phyloP scores from a whole-genome alignment of 2,113 vertebrate genomes.

The Orycteropus afer region DNA sequence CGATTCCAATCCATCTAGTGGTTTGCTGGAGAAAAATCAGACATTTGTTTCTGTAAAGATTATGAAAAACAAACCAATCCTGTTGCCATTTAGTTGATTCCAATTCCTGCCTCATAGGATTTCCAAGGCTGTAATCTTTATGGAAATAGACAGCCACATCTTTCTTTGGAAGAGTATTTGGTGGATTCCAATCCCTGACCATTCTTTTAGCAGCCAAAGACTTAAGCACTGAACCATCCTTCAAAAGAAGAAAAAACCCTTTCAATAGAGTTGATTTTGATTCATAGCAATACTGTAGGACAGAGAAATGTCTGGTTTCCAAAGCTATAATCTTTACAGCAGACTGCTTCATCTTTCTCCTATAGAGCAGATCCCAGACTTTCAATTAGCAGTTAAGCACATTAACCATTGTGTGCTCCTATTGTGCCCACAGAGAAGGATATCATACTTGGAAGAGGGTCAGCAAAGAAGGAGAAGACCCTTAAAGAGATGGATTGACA shows the following conservation, averaged over 20 bases:
- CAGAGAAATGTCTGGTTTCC: neutral
- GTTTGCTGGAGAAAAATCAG: neutral
- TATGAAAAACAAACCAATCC: neutral
- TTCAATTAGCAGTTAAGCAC: too few species aligned
- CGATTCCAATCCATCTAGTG: neutral
- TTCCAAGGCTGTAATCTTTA: neutral
- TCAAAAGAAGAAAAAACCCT: too few species aligned
- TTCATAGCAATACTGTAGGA: neutral
- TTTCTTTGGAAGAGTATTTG: neutral
- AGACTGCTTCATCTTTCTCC: neutral
- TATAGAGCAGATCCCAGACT: too few species aligned
- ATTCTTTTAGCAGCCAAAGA: neutral
- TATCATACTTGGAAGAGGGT: too few species aligned
- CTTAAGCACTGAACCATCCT: neutral
- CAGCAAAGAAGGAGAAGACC: too few species aligned
- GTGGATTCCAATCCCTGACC: neutral
- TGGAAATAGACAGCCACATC: neutral
- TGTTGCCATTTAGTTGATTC: neutral
- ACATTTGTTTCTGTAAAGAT: neutral
- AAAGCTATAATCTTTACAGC: neutral
- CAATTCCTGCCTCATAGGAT: neutral
- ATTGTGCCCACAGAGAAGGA: too few species aligned
- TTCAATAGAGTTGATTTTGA: neutral
- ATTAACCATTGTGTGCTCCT: too few species aligned
- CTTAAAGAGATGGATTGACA: too few species aligned